phyloP scores from a whole-genome alignment of 1,140 invertebrate genomes.

The Euwallacea fornicatus region DNA sequence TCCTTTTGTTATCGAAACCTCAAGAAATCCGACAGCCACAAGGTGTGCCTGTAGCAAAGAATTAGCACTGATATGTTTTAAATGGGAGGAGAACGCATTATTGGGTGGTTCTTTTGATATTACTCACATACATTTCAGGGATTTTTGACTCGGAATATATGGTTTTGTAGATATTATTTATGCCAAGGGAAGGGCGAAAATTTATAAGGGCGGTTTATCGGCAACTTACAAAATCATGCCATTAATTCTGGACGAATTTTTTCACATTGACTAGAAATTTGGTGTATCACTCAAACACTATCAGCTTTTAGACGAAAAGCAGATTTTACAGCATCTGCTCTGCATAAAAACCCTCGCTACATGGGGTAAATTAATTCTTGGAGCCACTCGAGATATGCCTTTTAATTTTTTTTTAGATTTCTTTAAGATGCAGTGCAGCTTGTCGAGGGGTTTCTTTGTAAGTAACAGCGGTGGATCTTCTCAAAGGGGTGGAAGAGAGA shows the following conservation, averaged over 20 bases:
- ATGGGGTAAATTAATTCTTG: constrained; percentile 15
- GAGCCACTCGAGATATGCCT: constrained; percentile 2
- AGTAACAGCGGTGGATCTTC: background rate
- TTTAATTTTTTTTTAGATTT: constrained; percentile 6
- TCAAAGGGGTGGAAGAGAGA: background rate
- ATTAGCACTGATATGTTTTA: constrained; percentile 40
- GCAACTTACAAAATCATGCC: too few relatives aligned
- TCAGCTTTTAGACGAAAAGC: background rate
- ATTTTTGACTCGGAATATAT: background rate
- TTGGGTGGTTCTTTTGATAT: constrained; percentile 1
- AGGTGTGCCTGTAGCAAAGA: constrained; percentile 32
- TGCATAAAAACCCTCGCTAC: constrained; percentile 15
- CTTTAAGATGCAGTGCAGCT: constrained; percentile 2
- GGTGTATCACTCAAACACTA: background rate
- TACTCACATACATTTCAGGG: background rate
- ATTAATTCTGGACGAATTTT: background rate
- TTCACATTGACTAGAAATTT: background rate
- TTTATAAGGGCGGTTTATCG: background rate
- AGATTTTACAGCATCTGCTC: constrained; percentile 12
- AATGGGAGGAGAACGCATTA: constrained; percentile 30
- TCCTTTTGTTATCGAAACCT: constrained; percentile 32
- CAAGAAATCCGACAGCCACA: constrained; percentile 29
- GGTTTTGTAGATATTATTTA: background rate
- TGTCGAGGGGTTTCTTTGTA: constrained; percentile 7
- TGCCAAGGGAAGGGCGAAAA: background rate